A percentile compares a stretch with the other conserved stretches of the same genome.
These are phyloP conservation scores for Delichon dasypus DNA, from an alignment of 2,797 vertebrate genomes.

Conservation along the genomic window DNA sequence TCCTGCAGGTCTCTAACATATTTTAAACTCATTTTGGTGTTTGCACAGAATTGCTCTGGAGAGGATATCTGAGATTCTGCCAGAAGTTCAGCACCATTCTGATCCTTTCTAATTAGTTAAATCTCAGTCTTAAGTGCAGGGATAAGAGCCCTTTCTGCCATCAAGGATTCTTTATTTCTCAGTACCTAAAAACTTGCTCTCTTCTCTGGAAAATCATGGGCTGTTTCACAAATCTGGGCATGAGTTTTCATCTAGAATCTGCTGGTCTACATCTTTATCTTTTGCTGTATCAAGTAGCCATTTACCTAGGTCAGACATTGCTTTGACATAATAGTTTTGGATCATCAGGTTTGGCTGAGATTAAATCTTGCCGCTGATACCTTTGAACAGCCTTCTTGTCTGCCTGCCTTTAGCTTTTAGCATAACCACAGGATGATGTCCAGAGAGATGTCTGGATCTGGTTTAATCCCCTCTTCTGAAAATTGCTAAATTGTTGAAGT, in stretches of 20 bases:
- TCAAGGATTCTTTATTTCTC: neutral
- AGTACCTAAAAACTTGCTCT: neutral
- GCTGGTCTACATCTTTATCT: neutral
- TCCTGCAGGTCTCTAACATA: neutral
- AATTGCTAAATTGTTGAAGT: neutral
- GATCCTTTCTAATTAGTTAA: neutral
- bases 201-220: neutral
- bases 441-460: neutral
- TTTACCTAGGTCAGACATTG: neutral
- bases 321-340: neutral
- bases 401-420: neutral
- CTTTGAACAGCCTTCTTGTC: neutral
- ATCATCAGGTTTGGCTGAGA: neutral
- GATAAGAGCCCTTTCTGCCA: neutral
- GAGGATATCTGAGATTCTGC: neutral
- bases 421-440: neutral
- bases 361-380: neutral
- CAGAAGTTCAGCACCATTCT: neutral
- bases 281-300: neutral
- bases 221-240: neutral
- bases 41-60: neutral
- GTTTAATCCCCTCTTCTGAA: neutral
- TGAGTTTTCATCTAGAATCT: neutral
- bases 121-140: neutral
- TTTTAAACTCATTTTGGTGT: neutral